Conservation (phyloP, 2,113 vertebrate genomes). For the Sturnus vulgaris region DNA sequence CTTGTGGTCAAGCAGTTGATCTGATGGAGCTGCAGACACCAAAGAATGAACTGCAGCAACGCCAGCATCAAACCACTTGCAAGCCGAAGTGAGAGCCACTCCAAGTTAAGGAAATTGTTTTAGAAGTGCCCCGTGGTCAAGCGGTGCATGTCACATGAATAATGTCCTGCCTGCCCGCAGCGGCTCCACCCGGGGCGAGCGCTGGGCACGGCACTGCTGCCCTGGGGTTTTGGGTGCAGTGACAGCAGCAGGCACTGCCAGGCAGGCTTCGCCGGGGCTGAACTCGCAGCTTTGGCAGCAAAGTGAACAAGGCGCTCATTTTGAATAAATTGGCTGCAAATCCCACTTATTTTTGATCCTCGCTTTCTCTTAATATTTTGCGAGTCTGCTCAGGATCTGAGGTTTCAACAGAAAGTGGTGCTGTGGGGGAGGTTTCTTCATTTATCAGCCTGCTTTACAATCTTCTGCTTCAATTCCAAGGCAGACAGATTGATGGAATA, state of each 20-base stretch:
- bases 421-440: neutral
- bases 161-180: neutral
- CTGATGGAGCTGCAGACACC: neutral
- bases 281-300: neutral
- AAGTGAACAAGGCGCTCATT: accelerated
- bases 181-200: accelerated
- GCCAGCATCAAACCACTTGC: accelerated
- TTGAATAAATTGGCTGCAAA: neutral
- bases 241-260: neutral
- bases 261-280: accelerated
- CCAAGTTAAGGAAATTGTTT: neutral
- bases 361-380: neutral
- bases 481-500: conserved; percentile 47
- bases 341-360: neutral
- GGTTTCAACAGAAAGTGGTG: neutral
- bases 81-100: neutral
- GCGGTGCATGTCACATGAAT: accelerated
- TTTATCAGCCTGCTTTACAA: conserved; percentile 26
- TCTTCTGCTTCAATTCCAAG: conserved; percentile 5
- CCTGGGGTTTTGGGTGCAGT: accelerated
- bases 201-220: neutral
- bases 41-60: neutral
- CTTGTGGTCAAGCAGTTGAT: neutral
- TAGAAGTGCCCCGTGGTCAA: neutral
- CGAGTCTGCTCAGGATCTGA: neutral